Evolutionary conservation across 2,888 invertebrate genomes (phyloP).

Genomic region (Tenthredo notha): DNA sequence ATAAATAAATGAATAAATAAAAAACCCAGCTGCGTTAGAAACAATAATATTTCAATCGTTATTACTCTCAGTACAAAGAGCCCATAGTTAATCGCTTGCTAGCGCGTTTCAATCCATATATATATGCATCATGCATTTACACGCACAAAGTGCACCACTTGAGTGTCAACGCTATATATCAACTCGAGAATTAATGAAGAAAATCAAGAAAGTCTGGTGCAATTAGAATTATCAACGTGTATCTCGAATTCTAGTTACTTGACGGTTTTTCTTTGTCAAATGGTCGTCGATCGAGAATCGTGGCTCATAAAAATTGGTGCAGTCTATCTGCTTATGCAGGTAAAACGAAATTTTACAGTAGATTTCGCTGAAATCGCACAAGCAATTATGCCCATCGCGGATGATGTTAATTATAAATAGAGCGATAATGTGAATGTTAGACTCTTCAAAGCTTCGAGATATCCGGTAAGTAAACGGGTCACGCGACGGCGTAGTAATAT

Average conservation of each 20-base stretch:
- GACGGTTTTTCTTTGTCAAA: neutral
- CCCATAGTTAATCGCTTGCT: neutral
- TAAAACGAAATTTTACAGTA: too few species aligned
- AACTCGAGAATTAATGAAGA: neutral
- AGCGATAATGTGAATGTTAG: too few species aligned
- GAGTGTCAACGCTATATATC: neutral
- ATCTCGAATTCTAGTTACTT: neutral
- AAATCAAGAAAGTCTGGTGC: neutral
- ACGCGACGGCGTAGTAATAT: too few species aligned
- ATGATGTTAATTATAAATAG: too few species aligned
- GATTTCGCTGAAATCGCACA: too few species aligned
- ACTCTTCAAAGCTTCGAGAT: too few species aligned
- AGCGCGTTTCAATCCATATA: neutral
- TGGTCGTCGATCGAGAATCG: neutral
- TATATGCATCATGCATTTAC: neutral
- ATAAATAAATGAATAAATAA: too few species aligned
- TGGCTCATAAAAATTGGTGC: too few species aligned
- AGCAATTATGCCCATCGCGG: too few species aligned
- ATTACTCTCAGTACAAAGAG: slow-evolving; percentile 46
- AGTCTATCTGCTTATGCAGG: too few species aligned
- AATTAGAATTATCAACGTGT: neutral
- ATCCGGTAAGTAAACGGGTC: too few species aligned
- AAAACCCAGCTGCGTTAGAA: slow-evolving; percentile 8
- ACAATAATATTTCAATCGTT: slow-evolving; percentile 31
- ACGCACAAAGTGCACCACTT: slow-evolving; percentile 4